Conservation (phyloP, 2,888 invertebrate genomes). For the Drosophila koepferae region DNA sequence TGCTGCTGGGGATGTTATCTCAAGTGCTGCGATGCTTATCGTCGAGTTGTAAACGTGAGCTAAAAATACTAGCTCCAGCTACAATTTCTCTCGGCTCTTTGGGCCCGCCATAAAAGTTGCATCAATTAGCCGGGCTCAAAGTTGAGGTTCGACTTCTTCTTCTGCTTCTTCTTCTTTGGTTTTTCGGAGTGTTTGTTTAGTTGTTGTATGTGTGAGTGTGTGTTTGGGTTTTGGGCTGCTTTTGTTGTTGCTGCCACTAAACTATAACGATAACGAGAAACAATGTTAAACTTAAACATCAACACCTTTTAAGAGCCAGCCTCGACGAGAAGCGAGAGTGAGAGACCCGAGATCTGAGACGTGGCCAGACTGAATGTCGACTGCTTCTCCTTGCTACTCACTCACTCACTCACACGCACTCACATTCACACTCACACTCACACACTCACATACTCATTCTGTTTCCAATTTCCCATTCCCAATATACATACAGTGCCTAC, state of each 20-base stretch:
- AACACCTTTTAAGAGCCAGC: constrained; percentile 82
- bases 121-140: constrained; percentile 74
- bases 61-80: constrained; percentile 66
- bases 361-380: constrained; percentile 59
- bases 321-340: constrained; percentile 18
- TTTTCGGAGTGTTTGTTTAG: constrained; percentile 7
- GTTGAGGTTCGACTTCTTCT: not conserved
- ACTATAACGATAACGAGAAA: constrained; percentile 83
- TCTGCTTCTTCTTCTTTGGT: not conserved
- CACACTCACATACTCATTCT: constrained; percentile 14
- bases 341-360: constrained; percentile 11
- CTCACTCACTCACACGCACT: constrained; percentile 11
- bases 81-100: constrained; percentile 42
- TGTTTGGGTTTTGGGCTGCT: constrained; percentile 48
- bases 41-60: constrained; percentile 72
- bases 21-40: constrained; percentile 77
- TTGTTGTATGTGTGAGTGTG: constrained; percentile 14
- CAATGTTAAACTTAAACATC: constrained; percentile 84
- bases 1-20: constrained; percentile 60
- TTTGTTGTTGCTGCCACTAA: constrained; percentile 80
- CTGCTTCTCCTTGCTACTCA: constrained; percentile 22
- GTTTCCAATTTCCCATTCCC: constrained; percentile 39
- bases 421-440: constrained; percentile 9
- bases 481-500: constrained; percentile 18
- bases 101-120: constrained; percentile 67